Evolutionary conservation across 2,113 vertebrate genomes (phyloP), one percentile per base, ranked within the genome.

Genomic region (Felis chaus): DNA sequence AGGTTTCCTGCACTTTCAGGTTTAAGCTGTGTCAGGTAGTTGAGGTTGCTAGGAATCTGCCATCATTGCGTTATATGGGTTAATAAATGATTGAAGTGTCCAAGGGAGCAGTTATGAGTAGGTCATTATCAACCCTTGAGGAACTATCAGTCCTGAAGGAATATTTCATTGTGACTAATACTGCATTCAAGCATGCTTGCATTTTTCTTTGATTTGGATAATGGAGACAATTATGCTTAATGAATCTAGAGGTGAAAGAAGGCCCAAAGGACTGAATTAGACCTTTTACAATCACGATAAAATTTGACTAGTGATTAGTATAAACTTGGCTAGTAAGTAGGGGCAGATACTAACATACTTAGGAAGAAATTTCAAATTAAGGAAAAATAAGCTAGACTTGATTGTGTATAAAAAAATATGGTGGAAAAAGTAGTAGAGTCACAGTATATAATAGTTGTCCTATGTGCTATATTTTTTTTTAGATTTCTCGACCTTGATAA

Each of bases 161-260:
- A 83, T 89, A 92, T 89, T 96, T 93, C 89, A 91, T 5, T 86
- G 53, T 68, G 57, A 94, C 61, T 78, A 76, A 91, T 61, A 87
- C 19, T 50, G 21, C 36, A 12, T 78, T 93, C 73, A 95, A 89
- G 61, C 23, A 96, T 76, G 36, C 74, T 94, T 96, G 55, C n/a
- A 31, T 69, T 95, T 97, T 91, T 57, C 65, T 93, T 94, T 86
- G 78, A 91, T 55, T 92, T 95, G n/a, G 33, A 45, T 80, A 79
- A 91, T 63, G 33, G 63, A 90, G 61, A 89, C 83, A 93, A 73
- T 97, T 89, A 82, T 27, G 6, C 19, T 93, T 66, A 80, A 41
- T 94, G 36, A 91, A 86, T 90, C 31, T 83, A 82, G 63, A 97
- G 81, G 39, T 89, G 53, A 94, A 78, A 96, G 36, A 95, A 82